Percentiles rank a stretch among this genome's conserved stretches.
phyloP scores from a whole-genome alignment of 2,888 invertebrate species.

The Cosmorhoe ocellata region DNA sequence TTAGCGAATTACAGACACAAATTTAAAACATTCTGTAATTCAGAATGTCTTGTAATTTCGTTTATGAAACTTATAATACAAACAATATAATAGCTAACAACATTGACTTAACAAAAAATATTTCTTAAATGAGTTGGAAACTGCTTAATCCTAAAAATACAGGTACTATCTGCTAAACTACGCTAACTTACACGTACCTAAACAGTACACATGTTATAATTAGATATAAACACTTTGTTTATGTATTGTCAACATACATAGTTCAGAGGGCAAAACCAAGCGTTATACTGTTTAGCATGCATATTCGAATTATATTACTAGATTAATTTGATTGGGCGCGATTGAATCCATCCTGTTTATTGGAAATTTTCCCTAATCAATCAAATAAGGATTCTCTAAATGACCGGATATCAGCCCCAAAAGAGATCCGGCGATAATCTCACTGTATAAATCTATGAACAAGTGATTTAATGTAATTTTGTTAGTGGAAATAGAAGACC shows the following conservation, averaged over 20 bases:
- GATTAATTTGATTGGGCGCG: slow-evolving; percentile 5
- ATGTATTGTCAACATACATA: no score
- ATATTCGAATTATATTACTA: slow-evolving; percentile 2
- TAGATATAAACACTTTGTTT: no score
- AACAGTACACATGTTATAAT: no score
- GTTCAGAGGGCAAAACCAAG: no score
- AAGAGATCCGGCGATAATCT: slow-evolving; percentile 38
- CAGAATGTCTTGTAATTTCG: no score
- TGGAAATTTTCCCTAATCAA: slow-evolving; percentile 20
- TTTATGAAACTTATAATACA: no score
- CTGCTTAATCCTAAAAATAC: no score
- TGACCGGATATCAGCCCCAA: slow-evolving; percentile 28
- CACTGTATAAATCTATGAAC: slow-evolving; percentile 46
- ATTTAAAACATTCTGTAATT: neutral
- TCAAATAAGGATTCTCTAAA: slow-evolving; percentile 28
- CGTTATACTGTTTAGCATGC: neutral
- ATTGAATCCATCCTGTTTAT: slow-evolving; percentile 1
- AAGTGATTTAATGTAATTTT: slow-evolving; percentile 52
- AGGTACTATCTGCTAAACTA: no score
- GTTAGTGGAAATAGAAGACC: slow-evolving; percentile 51
- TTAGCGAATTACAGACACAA: slow-evolving; percentile 20
- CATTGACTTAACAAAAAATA: no score
- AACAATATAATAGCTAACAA: no score
- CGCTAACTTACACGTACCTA: no score
- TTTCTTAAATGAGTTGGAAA: no score